A percentile compares a stretch with the other conserved stretches of the same genome.
Evolutionary conservation across 2,797 vertebrate genomes (phyloP).

Genomic region (Lates japonicus): DNA sequence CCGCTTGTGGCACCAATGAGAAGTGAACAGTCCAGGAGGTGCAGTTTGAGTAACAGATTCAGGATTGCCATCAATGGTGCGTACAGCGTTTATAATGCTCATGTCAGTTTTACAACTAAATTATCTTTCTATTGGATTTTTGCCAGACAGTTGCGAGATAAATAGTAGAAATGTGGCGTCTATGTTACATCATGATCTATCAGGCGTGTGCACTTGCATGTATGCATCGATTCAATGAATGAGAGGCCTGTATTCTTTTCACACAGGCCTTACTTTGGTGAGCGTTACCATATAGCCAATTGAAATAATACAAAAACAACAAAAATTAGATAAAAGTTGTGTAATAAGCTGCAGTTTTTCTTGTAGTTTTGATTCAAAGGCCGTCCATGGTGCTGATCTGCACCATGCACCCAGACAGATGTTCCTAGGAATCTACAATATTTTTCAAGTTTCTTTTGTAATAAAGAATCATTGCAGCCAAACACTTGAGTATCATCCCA

Average conservation of each 20-base stretch:
- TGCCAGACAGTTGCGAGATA: neutral
- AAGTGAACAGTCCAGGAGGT: neutral
- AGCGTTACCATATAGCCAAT: too few relatives aligned
- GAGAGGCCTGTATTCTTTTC: too few relatives aligned
- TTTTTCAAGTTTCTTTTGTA: neutral
- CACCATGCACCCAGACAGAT: neutral
- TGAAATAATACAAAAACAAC: neutral
- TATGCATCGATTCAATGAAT: neutral
- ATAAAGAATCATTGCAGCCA: neutral
- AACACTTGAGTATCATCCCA: neutral
- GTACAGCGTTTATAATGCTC: neutral
- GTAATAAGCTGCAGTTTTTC: neutral
- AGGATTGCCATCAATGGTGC: too few relatives aligned
- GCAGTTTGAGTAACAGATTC: too few relatives aligned
- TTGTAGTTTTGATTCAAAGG: neutral
- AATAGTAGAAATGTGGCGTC: neutral
- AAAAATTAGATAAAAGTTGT: neutral
- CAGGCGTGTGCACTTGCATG: neutral
- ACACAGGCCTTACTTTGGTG: too few relatives aligned
- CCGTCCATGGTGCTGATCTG: slow-evolving; percentile 67
- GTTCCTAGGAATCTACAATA: neutral
- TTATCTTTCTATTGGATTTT: neutral
- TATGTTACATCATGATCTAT: neutral
- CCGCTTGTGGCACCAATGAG: too few relatives aligned
- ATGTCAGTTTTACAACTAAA: neutral